Conservation (phyloP, 2,113 vertebrate species). For the Sakesphorus luctuosus region DNA sequence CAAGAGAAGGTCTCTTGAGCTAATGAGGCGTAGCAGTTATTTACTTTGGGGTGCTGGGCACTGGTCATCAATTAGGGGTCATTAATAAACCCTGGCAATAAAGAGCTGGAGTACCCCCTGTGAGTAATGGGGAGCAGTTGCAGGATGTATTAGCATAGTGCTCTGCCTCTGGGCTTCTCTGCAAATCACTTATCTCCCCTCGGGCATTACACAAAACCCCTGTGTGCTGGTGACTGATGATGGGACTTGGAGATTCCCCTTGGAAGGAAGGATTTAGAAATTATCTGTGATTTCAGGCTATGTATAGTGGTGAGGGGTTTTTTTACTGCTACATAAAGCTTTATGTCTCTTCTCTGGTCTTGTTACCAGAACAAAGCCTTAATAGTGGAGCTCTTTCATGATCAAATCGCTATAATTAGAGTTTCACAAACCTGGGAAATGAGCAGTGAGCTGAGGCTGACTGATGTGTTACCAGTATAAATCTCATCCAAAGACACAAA, state of each 20-base stretch:
- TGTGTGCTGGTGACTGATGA: neutral
- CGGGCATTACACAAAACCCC: constrained; percentile 30
- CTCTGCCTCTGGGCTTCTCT: constrained; percentile 51
- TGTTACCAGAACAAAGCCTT: neutral
- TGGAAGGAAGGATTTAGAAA: neutral
- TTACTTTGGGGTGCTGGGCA: constrained; percentile 64
- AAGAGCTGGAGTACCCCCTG: constrained; percentile 40
- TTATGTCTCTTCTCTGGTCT: neutral
- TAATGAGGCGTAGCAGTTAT: constrained; percentile 65
- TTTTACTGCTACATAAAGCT: neutral
- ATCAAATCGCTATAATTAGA: neutral
- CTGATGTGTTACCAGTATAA: neutral
- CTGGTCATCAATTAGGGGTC: constrained; percentile 55
- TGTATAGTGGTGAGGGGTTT: neutral
- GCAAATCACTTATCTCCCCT: constrained; percentile 29
- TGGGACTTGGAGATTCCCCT: constrained; percentile 8
- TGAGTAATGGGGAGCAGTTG: constrained; percentile 63
- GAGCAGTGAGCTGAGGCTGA: neutral
- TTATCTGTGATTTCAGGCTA: neutral
- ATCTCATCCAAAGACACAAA: neutral
- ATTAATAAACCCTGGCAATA: constrained; percentile 66
- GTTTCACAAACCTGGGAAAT: constrained; percentile 20
- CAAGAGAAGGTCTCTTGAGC: constrained; percentile 48
- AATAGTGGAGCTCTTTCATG: neutral
- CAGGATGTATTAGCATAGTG: constrained; percentile 39